phyloP scores from a whole-genome alignment of 1,140 invertebrate species.

The Drosophila eugracilis region DNA sequence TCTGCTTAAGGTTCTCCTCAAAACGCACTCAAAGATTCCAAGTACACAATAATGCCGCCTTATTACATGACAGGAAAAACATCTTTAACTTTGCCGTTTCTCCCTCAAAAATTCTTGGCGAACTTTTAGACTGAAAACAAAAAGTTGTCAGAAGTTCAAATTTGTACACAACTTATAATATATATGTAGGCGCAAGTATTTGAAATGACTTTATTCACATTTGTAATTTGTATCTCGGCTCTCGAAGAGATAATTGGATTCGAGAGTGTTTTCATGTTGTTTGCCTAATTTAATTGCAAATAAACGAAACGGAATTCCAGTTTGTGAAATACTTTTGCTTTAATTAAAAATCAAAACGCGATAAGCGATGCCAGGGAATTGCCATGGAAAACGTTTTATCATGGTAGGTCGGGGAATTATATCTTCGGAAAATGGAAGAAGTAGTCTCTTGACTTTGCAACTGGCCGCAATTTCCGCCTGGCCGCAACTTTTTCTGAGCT shows the following conservation, averaged over 20 bases:
- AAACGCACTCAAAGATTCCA: constrained; percentile 9
- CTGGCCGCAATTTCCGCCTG: constrained; percentile 69
- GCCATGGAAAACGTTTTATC: constrained; percentile 42
- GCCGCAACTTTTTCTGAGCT: constrained; percentile 52
- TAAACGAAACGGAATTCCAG: constrained; percentile 68
- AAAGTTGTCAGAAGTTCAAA: constrained; percentile 69
- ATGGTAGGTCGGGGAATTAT: constrained; percentile 33
- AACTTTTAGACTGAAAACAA: constrained; percentile 38
- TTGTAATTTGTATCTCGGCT: constrained; percentile 51
- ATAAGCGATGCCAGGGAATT: constrained; percentile 61
- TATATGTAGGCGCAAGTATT: constrained; percentile 28
- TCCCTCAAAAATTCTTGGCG: constrained; percentile 5
- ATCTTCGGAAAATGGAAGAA: constrained; percentile 22
- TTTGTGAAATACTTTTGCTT: constrained; percentile 72
- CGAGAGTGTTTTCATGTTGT: constrained; percentile 51
- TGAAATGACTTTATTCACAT: constrained; percentile 65
- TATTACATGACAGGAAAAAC: constrained; percentile 45
- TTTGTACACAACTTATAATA: constrained; percentile 56
- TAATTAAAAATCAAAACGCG: constrained; percentile 81
- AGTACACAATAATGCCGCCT: constrained; percentile 32
- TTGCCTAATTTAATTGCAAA: constrained; percentile 72
- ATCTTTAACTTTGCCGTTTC: constrained; percentile 38
- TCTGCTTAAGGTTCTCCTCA: background rate
- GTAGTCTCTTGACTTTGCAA: constrained; percentile 66
- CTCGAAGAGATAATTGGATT: constrained; percentile 69